Evolutionary conservation across 2,797 vertebrate species (phyloP).

Genomic region (Girardinus metallicus): DNA sequence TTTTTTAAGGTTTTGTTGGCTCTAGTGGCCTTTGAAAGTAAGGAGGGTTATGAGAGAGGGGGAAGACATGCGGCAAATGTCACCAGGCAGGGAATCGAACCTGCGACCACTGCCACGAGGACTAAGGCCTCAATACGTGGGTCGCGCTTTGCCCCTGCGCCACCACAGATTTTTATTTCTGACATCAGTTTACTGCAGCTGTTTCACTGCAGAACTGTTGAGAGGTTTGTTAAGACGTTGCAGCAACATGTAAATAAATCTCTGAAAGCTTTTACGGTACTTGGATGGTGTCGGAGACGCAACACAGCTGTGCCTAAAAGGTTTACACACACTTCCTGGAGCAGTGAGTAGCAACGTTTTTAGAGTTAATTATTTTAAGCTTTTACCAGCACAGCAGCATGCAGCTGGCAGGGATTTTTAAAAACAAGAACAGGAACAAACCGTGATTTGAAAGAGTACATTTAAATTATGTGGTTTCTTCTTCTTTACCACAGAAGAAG

Average conservation of each 20-base stretch:
- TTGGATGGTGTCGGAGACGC: not conserved
- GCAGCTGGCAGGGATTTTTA: not conserved
- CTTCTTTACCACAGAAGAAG: not conserved
- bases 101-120: too few relatives aligned
- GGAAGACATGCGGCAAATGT: too few relatives aligned
- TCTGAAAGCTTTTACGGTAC: not conserved
- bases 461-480: not conserved
- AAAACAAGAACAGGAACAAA: not conserved
- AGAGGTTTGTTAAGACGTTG: not conserved
- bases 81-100: too few relatives aligned
- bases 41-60: too few relatives aligned
- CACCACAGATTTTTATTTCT: not conserved
- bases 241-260: not conserved
- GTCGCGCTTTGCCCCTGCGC: too few relatives aligned
- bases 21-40: too few relatives aligned
- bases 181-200: not conserved
- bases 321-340: not conserved
- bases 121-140: too few relatives aligned
- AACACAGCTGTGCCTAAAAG: not conserved
- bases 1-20: too few relatives aligned
- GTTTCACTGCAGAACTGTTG: not conserved
- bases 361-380: not conserved
- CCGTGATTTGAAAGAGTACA: not conserved
- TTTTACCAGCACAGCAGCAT: not conserved
- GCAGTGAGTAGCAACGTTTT: not conserved